Evolutionary conservation across 2,113 vertebrate species (phyloP).

Genomic region (Urocitellus parryii): DNA sequence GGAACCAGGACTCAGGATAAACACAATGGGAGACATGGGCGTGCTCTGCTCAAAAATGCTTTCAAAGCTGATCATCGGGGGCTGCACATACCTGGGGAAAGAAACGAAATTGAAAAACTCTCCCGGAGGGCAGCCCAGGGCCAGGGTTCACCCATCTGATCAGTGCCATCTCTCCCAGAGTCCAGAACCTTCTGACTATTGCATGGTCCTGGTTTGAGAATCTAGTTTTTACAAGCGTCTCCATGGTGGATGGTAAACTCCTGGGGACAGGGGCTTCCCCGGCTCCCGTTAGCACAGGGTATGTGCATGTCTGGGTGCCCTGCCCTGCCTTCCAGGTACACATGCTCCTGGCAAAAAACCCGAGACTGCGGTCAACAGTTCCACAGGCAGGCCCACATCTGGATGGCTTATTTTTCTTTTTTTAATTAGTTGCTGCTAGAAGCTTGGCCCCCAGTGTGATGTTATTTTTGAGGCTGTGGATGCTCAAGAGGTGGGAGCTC

Average conservation of each 20-base stretch:
- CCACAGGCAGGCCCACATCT: rapidly evolving
- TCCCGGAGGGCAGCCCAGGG: no score
- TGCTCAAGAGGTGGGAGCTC: no score
- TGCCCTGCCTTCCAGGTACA: not conserved
- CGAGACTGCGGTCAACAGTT: not conserved
- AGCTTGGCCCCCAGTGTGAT: not conserved
- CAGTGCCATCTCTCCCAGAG: rapidly evolving
- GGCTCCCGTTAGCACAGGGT: rapidly evolving
- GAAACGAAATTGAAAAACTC: rapidly evolving
- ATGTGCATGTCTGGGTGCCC: not conserved
- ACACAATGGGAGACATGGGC: slow-evolving; percentile 94
- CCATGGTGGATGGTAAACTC: not conserved
- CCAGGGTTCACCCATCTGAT: rapidly evolving
- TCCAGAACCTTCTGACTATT: rapidly evolving
- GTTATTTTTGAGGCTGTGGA: no score
- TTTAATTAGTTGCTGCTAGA: not conserved
- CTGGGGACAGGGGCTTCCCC: not conserved
- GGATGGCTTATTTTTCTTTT: not conserved
- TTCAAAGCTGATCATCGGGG: slow-evolving; percentile 96
- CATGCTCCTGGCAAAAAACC: not conserved
- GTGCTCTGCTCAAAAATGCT: slow-evolving; percentile 94
- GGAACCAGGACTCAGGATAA: slow-evolving; percentile 96
- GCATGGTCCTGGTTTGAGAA: not conserved
- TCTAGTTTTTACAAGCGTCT: rapidly evolving
- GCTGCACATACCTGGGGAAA: slow-evolving; percentile 93